Evolutionary conservation across 2,888 invertebrate genomes (phyloP).

Genomic region (Parnassius smintheus): DNA sequence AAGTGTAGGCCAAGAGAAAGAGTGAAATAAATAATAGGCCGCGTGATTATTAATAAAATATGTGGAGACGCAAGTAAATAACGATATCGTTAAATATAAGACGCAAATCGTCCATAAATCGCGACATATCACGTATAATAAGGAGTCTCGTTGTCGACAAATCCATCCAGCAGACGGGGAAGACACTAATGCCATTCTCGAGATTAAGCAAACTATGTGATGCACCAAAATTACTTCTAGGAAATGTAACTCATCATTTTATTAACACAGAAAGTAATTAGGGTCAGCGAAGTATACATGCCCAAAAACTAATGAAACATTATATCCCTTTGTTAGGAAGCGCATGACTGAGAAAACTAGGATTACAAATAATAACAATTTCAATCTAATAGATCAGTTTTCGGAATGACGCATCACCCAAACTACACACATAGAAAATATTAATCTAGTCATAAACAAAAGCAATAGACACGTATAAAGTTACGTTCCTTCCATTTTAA

Average conservation of each 20-base stretch:
- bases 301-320: conserved; percentile 73
- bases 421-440: conserved; percentile 56
- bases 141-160: conserved; percentile 9
- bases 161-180: conserved; percentile 60
- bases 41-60: conserved; percentile 9
- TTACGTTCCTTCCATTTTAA: conserved; percentile 26
- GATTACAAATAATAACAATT: conserved; percentile 64
- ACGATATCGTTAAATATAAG: conserved; percentile 24
- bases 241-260: conserved; percentile 54
- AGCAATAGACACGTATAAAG: conserved; percentile 28
- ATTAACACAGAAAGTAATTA: conserved; percentile 60
- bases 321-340: conserved; percentile 79
- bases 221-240: conserved; percentile 74
- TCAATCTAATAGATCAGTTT: conserved; percentile 62
- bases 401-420: conserved; percentile 70
- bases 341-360: conserved; percentile 70
- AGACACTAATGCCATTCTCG: conserved; percentile 63
- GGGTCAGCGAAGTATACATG: conserved; percentile 77
- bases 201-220: conserved; percentile 75
- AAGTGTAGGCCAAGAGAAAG: conserved; percentile 71
- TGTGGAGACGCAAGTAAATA: conserved; percentile 14
- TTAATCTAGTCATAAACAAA: conserved; percentile 32
- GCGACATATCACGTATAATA: conserved; percentile 15
- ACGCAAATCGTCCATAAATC: conserved; percentile 25
- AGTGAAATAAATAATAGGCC: conserved; percentile 43